Evolutionary conservation across 2,888 invertebrate genomes (phyloP), one percentile per base, ranked within the genome.

Genomic region (Heliconius ismenius): DNA sequence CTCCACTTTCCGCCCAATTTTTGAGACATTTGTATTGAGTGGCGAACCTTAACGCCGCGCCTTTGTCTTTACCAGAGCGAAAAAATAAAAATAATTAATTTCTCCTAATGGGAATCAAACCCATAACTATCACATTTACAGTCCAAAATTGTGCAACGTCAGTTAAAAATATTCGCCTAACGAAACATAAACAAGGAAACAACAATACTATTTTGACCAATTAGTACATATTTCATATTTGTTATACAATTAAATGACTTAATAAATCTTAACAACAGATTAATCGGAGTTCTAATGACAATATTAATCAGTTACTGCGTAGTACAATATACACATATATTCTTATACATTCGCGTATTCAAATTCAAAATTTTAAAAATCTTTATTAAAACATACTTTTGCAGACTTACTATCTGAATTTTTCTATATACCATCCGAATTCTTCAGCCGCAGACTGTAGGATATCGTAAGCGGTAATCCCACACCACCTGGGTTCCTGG

Each of bases 151-250:
- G 9, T 32, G 32, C 32, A 32, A 32, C 32, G 9, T 7, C 7
- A 32, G 18, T 32, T 32, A 9, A 67, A 36, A 67, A 43, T 13
- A 72, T 15, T 24, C 24, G 43, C 13, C n/a, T 28, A 58, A 73
- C 11, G 18, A 39, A 39, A 26, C 65, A 72, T 64, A 15, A 18
- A 76, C 63, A 60, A 62, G 26, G 60, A 62, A 73, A 54, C 60
- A 26, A 54, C 28, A 39, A 72, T 28, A 76, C 21, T 64, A 43
- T 72, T 54, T 76, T 36, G 39, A 70, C 72, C 76, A 76, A 76
- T 76, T 76, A 72, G 72, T 73, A 58, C n/a, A 70, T 70, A 76
- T 65, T 76, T 76, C 64, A 63, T 65, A 65, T 76, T 76, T 72
- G 36, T 54, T 63, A 18, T 76, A 65, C 64, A 60, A 39, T 65